A percentile compares a stretch with the other conserved stretches of the same genome.
Conservation (phyloP, 2,888 invertebrate genomes). For the Cyclophora albipunctata region DNA sequence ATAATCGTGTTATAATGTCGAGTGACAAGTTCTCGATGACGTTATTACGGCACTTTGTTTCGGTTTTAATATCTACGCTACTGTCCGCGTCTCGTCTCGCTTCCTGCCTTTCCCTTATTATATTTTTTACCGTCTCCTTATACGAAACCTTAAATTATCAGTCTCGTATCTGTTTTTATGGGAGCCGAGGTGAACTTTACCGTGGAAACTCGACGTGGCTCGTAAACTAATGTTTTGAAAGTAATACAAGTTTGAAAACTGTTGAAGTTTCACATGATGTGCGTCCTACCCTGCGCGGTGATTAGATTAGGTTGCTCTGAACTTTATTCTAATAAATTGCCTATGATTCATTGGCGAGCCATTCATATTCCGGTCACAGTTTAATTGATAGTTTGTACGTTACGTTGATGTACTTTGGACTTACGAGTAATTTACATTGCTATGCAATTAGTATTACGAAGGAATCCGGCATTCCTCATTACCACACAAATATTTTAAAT, state of each 20-base stretch:
- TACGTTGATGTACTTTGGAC: background rate
- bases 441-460: no score
- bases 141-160: background rate
- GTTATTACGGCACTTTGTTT: background rate
- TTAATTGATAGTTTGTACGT: constrained; percentile 13
- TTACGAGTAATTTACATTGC: no score
- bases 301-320: constrained; percentile 23
- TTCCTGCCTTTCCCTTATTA: background rate
- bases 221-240: no score
- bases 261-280: no score
- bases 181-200: no score
- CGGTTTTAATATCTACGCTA: background rate
- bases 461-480: no score
- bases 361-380: constrained; percentile 11
- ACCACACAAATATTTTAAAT: no score
- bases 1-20: no score
- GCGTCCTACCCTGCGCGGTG: no score
- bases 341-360: constrained; percentile 27
- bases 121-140: background rate
- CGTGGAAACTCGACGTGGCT: no score
- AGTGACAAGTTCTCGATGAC: background rate
- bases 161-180: no score
- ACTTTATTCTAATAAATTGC: constrained; percentile 10
- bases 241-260: no score
- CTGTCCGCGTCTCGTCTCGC: background rate